Percentiles rank a stretch among this genome's conserved stretches.
These are phyloP conservation scores for Neomorphus geoffroyi DNA, from an alignment of 2,797 vertebrate genomes.

Conservation along the genomic window DNA sequence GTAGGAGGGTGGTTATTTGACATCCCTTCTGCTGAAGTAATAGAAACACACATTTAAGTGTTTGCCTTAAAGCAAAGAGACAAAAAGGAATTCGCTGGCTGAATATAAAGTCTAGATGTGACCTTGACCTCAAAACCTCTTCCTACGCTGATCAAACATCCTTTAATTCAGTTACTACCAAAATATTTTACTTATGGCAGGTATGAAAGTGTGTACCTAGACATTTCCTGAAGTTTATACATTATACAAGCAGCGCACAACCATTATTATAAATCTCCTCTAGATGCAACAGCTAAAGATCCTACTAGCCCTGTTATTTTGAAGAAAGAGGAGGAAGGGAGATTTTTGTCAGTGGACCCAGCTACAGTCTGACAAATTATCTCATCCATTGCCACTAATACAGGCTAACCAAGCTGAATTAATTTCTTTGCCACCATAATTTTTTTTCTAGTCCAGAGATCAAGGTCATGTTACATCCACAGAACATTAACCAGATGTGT, in stretches of 20 bases:
- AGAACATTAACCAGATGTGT: constrained; percentile 39
- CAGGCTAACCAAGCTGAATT: constrained; percentile 65
- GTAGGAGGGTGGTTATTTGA: neutral
- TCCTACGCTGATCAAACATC: neutral
- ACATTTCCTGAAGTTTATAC: constrained; percentile 30
- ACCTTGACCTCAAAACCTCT: neutral
- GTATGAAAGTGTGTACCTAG: constrained; percentile 11
- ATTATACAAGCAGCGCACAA: constrained; percentile 35
- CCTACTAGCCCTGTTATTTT: constrained; percentile 12
- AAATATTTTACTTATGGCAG: constrained; percentile 24
- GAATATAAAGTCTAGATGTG: neutral
- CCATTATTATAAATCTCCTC: constrained; percentile 57
- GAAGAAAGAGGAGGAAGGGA: constrained; percentile 3
- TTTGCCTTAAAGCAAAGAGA: neutral
- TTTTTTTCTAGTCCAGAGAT: constrained; percentile 20
- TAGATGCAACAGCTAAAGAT: constrained; percentile 28
- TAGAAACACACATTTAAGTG: neutral
- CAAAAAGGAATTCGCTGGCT: neutral
- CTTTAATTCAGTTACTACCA: constrained; percentile 40
- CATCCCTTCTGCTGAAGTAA: neutral
- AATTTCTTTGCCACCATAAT: constrained; percentile 59
- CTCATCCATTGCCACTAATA: constrained; percentile 60
- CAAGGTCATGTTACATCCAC: constrained; percentile 53
- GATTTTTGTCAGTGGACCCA: constrained; percentile 41
- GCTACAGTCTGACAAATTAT: constrained; percentile 56